A percentile compares a stretch with the other conserved stretches of the same genome.
These are phyloP conservation scores for Eugnorisma glareosa DNA, from an alignment of 2,888 invertebrate species.

Conservation along the genomic window DNA sequence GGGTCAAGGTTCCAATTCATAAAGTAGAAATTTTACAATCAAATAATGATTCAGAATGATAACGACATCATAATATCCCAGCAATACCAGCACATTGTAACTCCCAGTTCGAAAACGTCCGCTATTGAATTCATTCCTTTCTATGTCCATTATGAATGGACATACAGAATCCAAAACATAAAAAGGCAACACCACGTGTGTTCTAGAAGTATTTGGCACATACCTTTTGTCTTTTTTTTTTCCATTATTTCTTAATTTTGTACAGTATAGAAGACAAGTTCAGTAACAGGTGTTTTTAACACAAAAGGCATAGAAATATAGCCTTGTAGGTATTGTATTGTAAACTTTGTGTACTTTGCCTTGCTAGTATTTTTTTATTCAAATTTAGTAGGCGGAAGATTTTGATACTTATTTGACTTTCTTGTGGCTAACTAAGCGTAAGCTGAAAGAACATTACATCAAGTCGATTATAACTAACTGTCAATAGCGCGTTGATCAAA, in stretches of 20 bases:
- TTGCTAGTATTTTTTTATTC: neutral
- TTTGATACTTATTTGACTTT: neutral
- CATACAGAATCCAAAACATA: neutral
- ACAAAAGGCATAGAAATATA: conserved; percentile 32
- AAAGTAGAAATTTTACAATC: neutral
- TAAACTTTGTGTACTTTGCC: neutral
- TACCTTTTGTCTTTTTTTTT: neutral
- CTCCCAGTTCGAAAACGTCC: neutral
- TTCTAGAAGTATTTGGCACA: neutral
- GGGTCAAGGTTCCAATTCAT: neutral
- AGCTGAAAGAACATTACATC: too few relatives aligned
- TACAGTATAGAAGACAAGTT: conserved; percentile 4
- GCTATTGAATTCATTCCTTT: neutral
- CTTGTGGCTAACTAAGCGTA: too few relatives aligned
- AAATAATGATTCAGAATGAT: neutral
- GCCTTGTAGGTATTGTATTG: conserved; percentile 30
- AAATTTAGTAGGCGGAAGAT: neutral
- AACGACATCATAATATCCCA: too few relatives aligned
- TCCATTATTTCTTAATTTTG: conserved; percentile 7
- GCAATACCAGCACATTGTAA: neutral
- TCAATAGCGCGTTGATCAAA: too few relatives aligned
- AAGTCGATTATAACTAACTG: too few relatives aligned
- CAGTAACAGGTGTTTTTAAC: conserved; percentile 25
- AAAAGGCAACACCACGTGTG: neutral
- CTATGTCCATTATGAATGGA: neutral